Percentiles rank a stretch among this genome's conserved stretches.
Evolutionary conservation across 2,797 vertebrate species (phyloP).

Genomic region (Sebastes elongatus): DNA sequence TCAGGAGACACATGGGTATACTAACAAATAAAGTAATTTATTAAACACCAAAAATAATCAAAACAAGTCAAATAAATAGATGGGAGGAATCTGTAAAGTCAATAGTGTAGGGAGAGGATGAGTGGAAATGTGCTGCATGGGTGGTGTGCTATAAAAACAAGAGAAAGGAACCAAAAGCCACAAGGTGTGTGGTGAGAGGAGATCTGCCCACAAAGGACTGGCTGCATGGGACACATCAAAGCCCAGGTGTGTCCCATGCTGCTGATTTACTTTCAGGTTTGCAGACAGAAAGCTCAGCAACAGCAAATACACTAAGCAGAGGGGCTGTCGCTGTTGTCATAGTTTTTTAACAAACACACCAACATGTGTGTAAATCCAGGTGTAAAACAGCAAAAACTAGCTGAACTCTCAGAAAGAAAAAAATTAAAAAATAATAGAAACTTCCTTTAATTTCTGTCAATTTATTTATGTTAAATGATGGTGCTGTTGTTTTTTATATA

Average conservation of each 20-base stretch:
- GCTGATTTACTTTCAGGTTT: not conserved
- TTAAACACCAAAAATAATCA: not conserved
- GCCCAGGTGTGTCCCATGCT: not conserved
- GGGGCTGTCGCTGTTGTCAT: not conserved
- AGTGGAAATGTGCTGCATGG: not conserved
- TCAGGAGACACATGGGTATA: not conserved
- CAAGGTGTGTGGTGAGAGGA: not conserved
- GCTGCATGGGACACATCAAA: not conserved
- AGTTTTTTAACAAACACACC: not conserved
- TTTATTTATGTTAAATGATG: not conserved
- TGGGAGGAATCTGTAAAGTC: not conserved
- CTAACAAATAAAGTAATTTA: not conserved
- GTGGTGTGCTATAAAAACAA: not conserved
- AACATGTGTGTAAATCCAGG: not conserved
- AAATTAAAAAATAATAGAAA: fast-evolving
- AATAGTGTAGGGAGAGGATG: not conserved
- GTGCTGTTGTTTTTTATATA: not conserved
- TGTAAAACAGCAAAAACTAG: not conserved
- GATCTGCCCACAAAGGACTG: not conserved
- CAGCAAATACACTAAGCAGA: not conserved
- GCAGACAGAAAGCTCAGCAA: not conserved
- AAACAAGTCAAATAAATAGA: not conserved
- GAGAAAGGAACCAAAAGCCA: not conserved
- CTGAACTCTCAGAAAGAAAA: not conserved
- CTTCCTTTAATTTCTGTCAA: not conserved